Percentiles rank a stretch among this genome's conserved stretches.
These are phyloP conservation scores for Rotaria macrura DNA, from an alignment of 2,888 invertebrate genomes.

Conservation along the genomic window DNA sequence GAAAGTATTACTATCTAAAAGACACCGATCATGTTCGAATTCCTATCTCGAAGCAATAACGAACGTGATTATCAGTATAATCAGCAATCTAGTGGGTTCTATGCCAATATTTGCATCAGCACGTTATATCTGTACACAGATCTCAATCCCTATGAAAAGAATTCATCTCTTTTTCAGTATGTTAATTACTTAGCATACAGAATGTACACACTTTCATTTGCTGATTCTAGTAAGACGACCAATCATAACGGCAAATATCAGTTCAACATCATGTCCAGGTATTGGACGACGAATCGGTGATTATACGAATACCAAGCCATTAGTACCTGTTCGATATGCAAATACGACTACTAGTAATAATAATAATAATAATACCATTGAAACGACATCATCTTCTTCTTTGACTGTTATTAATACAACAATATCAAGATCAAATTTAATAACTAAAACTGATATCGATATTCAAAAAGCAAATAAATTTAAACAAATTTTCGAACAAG, in stretches of 20 bases:
- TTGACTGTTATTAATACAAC: not conserved
- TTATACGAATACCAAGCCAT: not conserved
- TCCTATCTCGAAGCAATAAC: no score
- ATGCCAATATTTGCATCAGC: no score
- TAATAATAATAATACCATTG: not conserved
- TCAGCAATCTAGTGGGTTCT: no score
- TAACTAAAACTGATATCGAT: conserved; percentile 20
- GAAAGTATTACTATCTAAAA: no score
- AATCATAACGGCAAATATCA: not conserved
- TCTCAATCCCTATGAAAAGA: no score
- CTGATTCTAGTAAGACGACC: not conserved
- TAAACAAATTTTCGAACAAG: conserved; percentile 25
- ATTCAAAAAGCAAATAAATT: conserved; percentile 22
- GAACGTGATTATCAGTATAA: no score
- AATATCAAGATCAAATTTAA: not conserved
- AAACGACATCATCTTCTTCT: not conserved
- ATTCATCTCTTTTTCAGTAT: no score
- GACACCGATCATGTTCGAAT: no score
- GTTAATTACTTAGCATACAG: no score
- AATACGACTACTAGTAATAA: not conserved
- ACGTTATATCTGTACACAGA: no score
- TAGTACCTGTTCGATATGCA: not conserved
- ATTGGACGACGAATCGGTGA: not conserved
- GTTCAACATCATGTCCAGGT: not conserved
- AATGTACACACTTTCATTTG: not conserved